Conservation (phyloP, 2,888 invertebrate species). For the Lamproptera curius region DNA sequence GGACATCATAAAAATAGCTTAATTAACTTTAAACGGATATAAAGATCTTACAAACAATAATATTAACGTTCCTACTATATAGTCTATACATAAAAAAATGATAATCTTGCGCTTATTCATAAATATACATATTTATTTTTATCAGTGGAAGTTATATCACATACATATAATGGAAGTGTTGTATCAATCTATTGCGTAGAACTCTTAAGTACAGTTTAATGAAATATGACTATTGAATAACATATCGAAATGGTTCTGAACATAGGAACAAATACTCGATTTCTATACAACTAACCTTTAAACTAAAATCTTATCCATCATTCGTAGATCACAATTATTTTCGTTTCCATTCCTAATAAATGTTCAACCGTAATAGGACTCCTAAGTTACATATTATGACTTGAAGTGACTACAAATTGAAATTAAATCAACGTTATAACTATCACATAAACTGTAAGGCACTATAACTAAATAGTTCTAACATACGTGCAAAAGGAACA, state of each 20-base stretch:
- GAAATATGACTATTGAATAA: conserved; percentile 57
- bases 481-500: conserved; percentile 58
- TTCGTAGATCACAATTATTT: conserved; percentile 62
- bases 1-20: conserved; percentile 31
- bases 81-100: conserved; percentile 5
- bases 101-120: neutral
- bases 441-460: conserved; percentile 67
- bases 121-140: conserved; percentile 14
- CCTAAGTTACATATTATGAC: conserved; percentile 75
- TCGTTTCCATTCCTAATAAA: conserved; percentile 43
- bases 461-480: conserved; percentile 42
- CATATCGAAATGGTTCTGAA: conserved; percentile 52
- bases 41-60: conserved; percentile 24
- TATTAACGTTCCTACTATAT: conserved; percentile 8
- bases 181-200: conserved; percentile 36
- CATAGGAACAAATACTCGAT: conserved; percentile 66
- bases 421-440: conserved; percentile 60
- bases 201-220: conserved; percentile 68
- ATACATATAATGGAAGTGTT: conserved; percentile 17
- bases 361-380: conserved; percentile 57
- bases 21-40: conserved; percentile 24
- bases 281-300: conserved; percentile 47
- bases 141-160: conserved; percentile 22
- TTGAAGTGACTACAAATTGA: conserved; percentile 75
- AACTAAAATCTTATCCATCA: conserved; percentile 50